These are phyloP conservation scores for Tenthredo scrophulariae DNA, from an alignment of 2,888 invertebrate species.

Conservation along the genomic window DNA sequence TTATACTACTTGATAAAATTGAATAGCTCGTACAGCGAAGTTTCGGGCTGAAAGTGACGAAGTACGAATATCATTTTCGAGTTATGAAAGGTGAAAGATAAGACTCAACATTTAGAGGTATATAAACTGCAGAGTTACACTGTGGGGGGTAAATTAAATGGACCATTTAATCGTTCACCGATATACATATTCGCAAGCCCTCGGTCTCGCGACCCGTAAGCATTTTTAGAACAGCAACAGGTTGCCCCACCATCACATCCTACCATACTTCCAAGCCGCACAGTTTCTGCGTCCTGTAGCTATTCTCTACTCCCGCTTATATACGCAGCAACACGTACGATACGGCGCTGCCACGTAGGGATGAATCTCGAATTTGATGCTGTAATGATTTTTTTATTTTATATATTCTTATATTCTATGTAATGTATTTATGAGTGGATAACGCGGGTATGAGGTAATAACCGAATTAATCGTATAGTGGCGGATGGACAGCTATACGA, in stretches of 20 bases:
- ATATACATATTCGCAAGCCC: neutral
- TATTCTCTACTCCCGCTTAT: conserved; percentile 55
- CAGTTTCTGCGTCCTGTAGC: conserved; percentile 17
- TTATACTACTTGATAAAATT: neutral
- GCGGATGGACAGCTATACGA: neutral
- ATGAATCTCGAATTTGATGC: conserved; percentile 29
- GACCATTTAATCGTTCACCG: conserved; percentile 20
- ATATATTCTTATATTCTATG: neutral
- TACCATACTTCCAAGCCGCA: conserved; percentile 30
- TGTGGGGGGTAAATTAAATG: neutral
- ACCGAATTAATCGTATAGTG: neutral
- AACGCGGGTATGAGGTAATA: neutral
- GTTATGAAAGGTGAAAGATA: conserved; percentile 11
- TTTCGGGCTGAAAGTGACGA: neutral
- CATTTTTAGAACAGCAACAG: conserved; percentile 48
- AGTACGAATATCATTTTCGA: neutral
- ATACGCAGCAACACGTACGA: conserved; percentile 60
- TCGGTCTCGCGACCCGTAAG: neutral
- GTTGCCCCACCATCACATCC: conserved; percentile 35
- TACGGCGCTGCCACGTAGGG: conserved; percentile 63
- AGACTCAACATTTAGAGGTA: neutral
- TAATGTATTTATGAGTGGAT: neutral
- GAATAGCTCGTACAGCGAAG: neutral
- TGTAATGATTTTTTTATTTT: conserved; percentile 7
- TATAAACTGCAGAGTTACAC: neutral